phyloP scores from a whole-genome alignment of 2,797 vertebrate species.

The Squalus acanthias region DNA sequence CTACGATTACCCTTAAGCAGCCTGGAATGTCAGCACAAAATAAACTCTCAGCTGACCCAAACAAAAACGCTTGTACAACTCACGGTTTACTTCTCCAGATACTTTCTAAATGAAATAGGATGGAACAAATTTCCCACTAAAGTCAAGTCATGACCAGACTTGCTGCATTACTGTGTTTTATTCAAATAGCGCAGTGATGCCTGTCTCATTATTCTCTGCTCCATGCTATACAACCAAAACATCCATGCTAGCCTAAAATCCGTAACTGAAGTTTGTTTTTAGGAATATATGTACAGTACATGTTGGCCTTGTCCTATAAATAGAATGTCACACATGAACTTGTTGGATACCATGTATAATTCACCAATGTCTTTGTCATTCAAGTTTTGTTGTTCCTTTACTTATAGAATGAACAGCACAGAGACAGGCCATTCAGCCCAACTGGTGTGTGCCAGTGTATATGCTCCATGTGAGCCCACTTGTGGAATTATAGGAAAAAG shows the following conservation, averaged over 20 bases:
- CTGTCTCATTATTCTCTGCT: neutral
- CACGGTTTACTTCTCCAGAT: neutral
- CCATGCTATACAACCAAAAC: neutral
- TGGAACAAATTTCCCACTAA: neutral
- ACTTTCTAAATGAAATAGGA: neutral
- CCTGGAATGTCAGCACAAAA: neutral
- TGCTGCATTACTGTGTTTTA: neutral
- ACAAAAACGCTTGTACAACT: neutral
- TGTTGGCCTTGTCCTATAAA: neutral
- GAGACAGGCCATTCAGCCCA: neutral
- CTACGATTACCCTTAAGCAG: neutral
- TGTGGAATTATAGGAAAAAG: neutral
- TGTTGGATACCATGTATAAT: neutral
- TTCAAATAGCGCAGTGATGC: neutral
- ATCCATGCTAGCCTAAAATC: neutral
- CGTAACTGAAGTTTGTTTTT: neutral
- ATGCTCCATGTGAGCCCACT: neutral
- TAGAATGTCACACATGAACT: neutral
- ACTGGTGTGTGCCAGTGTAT: neutral
- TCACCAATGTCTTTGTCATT: neutral
- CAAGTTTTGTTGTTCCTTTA: neutral
- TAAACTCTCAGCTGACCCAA: slow-evolving; percentile 5
- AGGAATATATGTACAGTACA: neutral
- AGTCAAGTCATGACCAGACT: neutral
- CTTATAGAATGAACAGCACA: neutral